Conservation (phyloP, 2,797 vertebrate genomes). For the Pantherophis vulpinus region DNA sequence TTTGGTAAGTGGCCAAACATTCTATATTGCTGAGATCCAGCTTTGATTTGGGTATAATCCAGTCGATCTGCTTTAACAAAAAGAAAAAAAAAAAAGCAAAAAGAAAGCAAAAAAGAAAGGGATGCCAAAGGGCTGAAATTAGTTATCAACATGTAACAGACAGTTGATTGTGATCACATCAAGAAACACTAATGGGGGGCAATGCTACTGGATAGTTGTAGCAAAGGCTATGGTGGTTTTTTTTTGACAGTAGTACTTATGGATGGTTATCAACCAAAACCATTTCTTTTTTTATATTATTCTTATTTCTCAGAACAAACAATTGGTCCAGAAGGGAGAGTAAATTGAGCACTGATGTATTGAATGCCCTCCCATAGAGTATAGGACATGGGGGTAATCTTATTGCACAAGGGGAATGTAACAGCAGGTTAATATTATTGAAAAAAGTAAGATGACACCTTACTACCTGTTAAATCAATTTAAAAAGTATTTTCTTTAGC, state of each 20-base stretch:
- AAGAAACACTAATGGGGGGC: not conserved
- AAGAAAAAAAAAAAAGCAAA: not conserved
- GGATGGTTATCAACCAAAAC: not conserved
- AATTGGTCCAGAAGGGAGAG: not conserved
- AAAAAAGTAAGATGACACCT: not conserved
- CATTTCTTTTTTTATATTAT: not conserved
- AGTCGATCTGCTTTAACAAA: not conserved
- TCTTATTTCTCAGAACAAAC: not conserved
- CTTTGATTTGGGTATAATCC: not conserved
- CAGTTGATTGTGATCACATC: not conserved
- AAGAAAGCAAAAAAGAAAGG: not conserved
- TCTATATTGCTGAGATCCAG: not conserved
- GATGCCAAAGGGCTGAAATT: not conserved
- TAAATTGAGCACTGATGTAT: not conserved
- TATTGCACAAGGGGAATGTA: not conserved
- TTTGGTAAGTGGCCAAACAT: not conserved
- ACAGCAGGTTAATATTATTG: not conserved
- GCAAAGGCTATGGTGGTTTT: fast-evolving
- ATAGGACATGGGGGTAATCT: not conserved
- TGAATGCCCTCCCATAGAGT: not conserved
- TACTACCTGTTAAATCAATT: not conserved
- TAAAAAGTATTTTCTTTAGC: constrained; percentile 15
- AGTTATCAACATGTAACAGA: not conserved
- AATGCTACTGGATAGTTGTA: not conserved
- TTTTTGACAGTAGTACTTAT: not conserved